Evolutionary conservation across 2,113 vertebrate genomes (phyloP).

Genomic region (Sceloporus undulatus): DNA sequence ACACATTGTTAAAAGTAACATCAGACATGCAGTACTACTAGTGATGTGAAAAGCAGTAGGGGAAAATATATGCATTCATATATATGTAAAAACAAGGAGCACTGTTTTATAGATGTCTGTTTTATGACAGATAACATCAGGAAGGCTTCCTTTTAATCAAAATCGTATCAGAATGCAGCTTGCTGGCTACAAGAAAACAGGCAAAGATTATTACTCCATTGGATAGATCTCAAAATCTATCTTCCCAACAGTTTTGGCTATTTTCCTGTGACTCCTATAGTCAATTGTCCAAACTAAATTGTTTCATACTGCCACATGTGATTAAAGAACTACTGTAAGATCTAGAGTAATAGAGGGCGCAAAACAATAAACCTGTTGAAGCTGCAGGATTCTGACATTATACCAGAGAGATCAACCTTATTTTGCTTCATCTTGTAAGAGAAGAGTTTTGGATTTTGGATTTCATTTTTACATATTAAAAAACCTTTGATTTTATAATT

Average conservation of each 20-base stretch:
- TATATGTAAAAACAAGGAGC: not conserved
- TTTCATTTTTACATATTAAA: too few species aligned
- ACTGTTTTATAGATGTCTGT: not conserved
- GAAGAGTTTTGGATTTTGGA: too few species aligned
- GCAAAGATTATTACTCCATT: not conserved
- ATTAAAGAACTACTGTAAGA: not conserved
- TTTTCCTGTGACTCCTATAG: not conserved
- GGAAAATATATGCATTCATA: too few species aligned
- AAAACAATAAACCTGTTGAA: not conserved
- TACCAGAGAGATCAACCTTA: not conserved
- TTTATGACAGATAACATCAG: not conserved
- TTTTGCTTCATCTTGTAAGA: not conserved
- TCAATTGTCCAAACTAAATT: not conserved
- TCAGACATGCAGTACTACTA: not conserved
- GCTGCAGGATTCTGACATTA: not conserved
- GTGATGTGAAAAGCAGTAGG: too few species aligned
- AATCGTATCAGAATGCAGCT: not conserved
- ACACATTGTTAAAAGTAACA: not conserved
- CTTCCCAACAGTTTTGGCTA: slow-evolving; percentile 2
- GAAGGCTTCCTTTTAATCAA: not conserved
- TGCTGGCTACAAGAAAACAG: not conserved
- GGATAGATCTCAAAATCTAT: not conserved
- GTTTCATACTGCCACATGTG: not conserved
- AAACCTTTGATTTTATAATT: not conserved
- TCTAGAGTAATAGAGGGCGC: not conserved